Percentiles rank a stretch among this genome's conserved stretches.
phyloP scores from a whole-genome alignment of 2,797 vertebrate species.

The Squalus acanthias region DNA sequence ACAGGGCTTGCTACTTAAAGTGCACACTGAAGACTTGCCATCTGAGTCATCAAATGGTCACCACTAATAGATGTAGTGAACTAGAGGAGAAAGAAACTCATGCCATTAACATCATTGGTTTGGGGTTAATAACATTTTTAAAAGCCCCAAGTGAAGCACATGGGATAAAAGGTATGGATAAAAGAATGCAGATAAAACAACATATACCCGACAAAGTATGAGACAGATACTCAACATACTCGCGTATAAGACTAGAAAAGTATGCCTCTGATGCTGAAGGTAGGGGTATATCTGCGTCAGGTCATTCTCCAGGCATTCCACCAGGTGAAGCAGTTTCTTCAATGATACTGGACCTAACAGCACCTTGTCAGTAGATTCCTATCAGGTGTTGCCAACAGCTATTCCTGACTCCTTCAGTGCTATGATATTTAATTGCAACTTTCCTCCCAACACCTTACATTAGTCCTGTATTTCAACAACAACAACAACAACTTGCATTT shows the following conservation, averaged over 20 bases:
- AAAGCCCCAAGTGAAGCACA: neutral
- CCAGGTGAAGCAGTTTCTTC: neutral
- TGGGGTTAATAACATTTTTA: neutral
- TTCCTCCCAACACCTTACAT: neutral
- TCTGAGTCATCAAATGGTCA: neutral
- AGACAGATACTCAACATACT: neutral
- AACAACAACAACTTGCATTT: neutral
- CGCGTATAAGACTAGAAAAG: too few relatives aligned
- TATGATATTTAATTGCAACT: neutral
- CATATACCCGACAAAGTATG: neutral
- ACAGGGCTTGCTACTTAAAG: neutral
- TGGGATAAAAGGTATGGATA: neutral
- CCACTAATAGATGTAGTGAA: neutral
- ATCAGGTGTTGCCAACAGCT: neutral
- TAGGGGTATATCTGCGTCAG: neutral
- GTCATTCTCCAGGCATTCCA: neutral
- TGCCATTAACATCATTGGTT: neutral
- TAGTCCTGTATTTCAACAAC: neutral
- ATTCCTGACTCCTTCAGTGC: neutral
- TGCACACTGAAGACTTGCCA: neutral
- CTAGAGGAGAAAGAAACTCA: neutral
- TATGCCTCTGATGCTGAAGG: neutral
- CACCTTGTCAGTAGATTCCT: neutral
- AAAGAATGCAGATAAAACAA: neutral
- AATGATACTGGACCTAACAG: neutral